These are phyloP conservation scores for Burhinus oedicnemus DNA, from an alignment of 2,113 vertebrate genomes.

Conservation along the genomic window DNA sequence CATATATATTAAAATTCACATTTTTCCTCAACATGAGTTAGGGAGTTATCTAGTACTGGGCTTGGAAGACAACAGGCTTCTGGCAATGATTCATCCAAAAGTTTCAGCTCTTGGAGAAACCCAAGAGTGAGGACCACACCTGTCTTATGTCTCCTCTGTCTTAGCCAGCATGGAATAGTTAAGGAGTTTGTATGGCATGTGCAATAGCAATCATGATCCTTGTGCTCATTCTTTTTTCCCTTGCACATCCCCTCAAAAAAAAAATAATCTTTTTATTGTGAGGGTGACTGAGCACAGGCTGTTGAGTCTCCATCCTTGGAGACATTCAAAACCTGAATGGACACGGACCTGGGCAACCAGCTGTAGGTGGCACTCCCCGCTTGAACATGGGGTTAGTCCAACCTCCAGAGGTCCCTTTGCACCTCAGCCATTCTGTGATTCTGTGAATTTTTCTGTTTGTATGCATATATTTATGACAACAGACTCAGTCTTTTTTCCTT, in stretches of 20 bases:
- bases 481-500: not conserved
- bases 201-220: not conserved
- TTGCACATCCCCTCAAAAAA: not conserved
- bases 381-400: not conserved
- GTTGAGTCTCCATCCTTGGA: not conserved
- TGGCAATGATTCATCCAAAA: not conserved
- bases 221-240: not conserved
- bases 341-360: not conserved
- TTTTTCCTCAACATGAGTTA: not conserved
- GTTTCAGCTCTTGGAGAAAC: not conserved
- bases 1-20: not conserved
- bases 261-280: not conserved
- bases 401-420: not conserved
- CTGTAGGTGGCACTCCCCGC: not conserved
- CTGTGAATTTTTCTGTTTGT: not conserved
- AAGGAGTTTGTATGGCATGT: not conserved
- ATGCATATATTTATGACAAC: not conserved
- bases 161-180: not conserved
- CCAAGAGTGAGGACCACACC: not conserved
- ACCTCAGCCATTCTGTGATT: not conserved
- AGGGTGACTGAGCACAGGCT: not conserved
- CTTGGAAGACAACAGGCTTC: not conserved
- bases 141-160: not conserved
- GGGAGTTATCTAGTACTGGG: not conserved
- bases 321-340: not conserved